phyloP scores from a whole-genome alignment of 2,113 vertebrate genomes.

The Petromus typicus region DNA sequence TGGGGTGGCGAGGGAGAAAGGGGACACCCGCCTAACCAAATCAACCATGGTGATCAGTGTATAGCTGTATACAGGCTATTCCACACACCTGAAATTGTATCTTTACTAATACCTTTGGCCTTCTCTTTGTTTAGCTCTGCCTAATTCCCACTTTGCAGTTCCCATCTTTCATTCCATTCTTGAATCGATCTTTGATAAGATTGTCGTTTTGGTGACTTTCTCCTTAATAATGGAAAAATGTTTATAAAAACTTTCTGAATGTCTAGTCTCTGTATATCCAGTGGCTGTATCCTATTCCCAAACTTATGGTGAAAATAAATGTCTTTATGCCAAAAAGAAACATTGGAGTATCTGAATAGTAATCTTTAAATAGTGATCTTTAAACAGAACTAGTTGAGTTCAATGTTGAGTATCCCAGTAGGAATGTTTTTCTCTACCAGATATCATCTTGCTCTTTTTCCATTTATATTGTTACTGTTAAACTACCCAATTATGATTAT shows the following conservation, averaged over 20 bases:
- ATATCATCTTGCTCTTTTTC: constrained; percentile 46
- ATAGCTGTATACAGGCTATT: background rate
- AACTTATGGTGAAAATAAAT: constrained; percentile 6
- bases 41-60: too few relatives aligned
- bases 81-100: background rate
- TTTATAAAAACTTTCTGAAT: constrained; percentile 34
- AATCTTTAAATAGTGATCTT: constrained; percentile 55
- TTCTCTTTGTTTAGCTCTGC: constrained; percentile 33
- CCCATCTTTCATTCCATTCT: background rate
- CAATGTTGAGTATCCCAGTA: constrained; percentile 25
- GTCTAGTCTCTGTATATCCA: background rate
- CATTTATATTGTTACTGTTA: constrained; percentile 61
- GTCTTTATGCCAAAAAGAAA: constrained; percentile 11
- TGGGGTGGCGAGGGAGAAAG: too few relatives aligned
- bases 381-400: constrained; percentile 49
- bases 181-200: constrained; percentile 15
- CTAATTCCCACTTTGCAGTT: background rate
- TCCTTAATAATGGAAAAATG: background rate
- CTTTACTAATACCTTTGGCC: background rate
- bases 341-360: background rate
- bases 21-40: too few relatives aligned
- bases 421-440: constrained; percentile 46
- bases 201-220: background rate
- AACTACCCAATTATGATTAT: constrained; percentile 77
- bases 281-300: background rate